A percentile compares a stretch with the other conserved stretches of the same genome.
phyloP scores from a whole-genome alignment of 2,797 vertebrate species.

The Brotula barbata region DNA sequence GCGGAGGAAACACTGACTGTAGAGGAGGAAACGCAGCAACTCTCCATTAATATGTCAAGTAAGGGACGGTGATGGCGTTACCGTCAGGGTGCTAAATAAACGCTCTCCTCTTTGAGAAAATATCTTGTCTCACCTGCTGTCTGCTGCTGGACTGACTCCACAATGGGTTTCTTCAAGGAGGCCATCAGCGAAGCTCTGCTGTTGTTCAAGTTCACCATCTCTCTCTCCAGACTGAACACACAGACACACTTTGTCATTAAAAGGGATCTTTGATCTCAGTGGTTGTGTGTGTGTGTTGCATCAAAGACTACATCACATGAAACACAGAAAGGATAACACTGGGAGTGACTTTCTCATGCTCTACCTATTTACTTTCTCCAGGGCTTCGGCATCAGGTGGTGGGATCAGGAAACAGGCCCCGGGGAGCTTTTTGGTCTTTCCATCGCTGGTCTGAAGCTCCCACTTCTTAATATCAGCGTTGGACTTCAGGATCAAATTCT shows the following conservation, averaged over 20 bases:
- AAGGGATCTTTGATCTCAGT: background rate
- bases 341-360: background rate
- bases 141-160: slow-evolving; percentile 61
- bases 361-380: slow-evolving; percentile 82
- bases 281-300: background rate
- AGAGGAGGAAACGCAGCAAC: background rate
- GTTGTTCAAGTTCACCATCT: slow-evolving; percentile 80
- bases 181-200: slow-evolving; percentile 64
- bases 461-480: slow-evolving; percentile 74
- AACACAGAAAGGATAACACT: background rate
- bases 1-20: slow-evolving; percentile 55
- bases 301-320: background rate
- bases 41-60: background rate
- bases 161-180: slow-evolving; percentile 59
- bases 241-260: slow-evolving; percentile 4
- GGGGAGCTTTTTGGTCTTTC: slow-evolving; percentile 78
- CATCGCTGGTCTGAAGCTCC: slow-evolving; percentile 79
- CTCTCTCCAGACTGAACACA: slow-evolving; percentile 81
- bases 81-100: background rate
- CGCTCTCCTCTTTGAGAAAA: background rate
- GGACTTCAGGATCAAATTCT: slow-evolving; percentile 79
- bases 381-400: slow-evolving; percentile 82
- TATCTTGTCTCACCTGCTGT: slow-evolving; percentile 55
- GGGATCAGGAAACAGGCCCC: slow-evolving; percentile 87
- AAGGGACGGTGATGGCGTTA: no score